Evolutionary conservation across 2,113 vertebrate genomes (phyloP).

Genomic region (crab-eating macaque (Macaca fascicularis)): T2T-MFA8v1.1 NC_088377.1:28214501-28215000

Average conservation of each 20-base stretch:
- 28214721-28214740: neutral
- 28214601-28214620: conserved; percentile 72
- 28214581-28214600: conserved; percentile 74
- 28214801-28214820: neutral
- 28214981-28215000: neutral
- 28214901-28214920: neutral
- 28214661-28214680: conserved; percentile 58
- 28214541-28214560: conserved; percentile 72
- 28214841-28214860: neutral
- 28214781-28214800: conserved; percentile 22
- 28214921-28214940: neutral
- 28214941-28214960: neutral
- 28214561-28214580: conserved; percentile 74
- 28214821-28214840: neutral
- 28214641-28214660: neutral
- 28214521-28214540: conserved; percentile 46
- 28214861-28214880: neutral
- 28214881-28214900: neutral
- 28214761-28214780: conserved; percentile 51
- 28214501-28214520: conserved; percentile 68
- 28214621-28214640: conserved; percentile 57
- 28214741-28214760: neutral
- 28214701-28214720: conserved; percentile 29
- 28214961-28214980: neutral
- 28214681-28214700: conserved; percentile 53